Evolutionary conservation across 1,140 invertebrate genomes (phyloP).

Genomic region (Achroia grisella): DNA sequence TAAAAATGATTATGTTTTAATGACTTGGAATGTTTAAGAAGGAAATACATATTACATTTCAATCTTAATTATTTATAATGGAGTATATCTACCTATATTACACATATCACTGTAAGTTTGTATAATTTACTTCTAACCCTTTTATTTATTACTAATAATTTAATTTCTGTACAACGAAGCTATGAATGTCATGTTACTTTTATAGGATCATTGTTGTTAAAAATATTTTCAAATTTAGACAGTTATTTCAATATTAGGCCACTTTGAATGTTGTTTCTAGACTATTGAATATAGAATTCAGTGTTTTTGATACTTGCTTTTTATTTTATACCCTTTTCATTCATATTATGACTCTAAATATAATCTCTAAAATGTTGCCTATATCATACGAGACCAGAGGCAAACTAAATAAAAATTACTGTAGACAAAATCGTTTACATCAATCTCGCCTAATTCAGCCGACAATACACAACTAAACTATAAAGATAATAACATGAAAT

Average conservation of each 20-base stretch:
- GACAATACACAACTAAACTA: too few species aligned
- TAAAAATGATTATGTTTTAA: too few species aligned
- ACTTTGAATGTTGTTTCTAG: conserved; percentile 66
- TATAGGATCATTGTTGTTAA: conserved; percentile 12
- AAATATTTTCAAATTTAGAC: conserved; percentile 28
- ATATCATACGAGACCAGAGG: too few species aligned
- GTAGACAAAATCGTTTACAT: too few species aligned
- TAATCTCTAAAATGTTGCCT: too few species aligned
- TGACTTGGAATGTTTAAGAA: too few species aligned
- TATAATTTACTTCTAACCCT: background rate
- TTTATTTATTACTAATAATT: too few species aligned
- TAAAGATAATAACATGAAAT: too few species aligned
- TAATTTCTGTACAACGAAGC: background rate
- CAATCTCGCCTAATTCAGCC: too few species aligned
- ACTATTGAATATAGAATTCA: conserved; percentile 61
- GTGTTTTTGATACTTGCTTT: conserved; percentile 52
- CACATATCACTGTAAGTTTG: conserved; percentile 9
- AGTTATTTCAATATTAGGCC: conserved; percentile 29
- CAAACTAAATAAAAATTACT: too few species aligned
- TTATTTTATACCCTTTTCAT: conserved; percentile 26
- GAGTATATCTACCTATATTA: background rate
- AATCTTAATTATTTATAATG: background rate
- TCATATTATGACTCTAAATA: background rate
- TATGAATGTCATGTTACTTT: background rate
- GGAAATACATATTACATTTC: too few species aligned